Percentiles rank a stretch among this genome's conserved stretches.
phyloP scores from a whole-genome alignment of 2,113 vertebrate species.

The Cyprinodon brontotheroides region DNA sequence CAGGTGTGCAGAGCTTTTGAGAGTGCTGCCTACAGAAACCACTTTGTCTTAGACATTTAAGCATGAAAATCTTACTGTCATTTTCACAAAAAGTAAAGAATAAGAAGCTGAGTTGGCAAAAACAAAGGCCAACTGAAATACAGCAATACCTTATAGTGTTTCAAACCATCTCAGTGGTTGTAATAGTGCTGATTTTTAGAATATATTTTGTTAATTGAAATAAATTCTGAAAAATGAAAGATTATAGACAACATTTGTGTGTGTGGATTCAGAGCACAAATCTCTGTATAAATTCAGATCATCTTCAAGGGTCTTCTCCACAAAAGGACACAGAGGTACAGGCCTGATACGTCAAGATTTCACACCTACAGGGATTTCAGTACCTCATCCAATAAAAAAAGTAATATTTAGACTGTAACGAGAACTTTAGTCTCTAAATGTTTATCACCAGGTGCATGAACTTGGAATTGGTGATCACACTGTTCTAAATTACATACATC shows the following conservation, averaged over 20 bases:
- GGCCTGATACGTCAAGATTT: neutral
- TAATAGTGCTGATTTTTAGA: neutral
- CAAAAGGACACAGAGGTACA: neutral
- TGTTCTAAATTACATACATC: neutral
- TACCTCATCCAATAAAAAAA: neutral
- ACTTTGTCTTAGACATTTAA: slow-evolving; percentile 41
- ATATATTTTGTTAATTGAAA: neutral
- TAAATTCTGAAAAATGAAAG: neutral
- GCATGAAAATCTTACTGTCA: slow-evolving; percentile 30
- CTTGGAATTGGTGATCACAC: neutral
- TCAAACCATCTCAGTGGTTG: neutral
- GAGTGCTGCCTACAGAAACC: slow-evolving; percentile 34
- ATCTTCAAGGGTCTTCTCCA: neutral
- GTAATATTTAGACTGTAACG: neutral
- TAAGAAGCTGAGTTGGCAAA: slow-evolving; percentile 43
- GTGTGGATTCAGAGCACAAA: neutral
- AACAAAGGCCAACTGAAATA: slow-evolving; percentile 11
- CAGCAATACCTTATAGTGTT: neutral
- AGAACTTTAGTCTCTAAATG: neutral
- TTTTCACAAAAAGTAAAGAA: slow-evolving; percentile 35
- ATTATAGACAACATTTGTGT: neutral
- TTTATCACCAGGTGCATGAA: neutral
- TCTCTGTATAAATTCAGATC: neutral
- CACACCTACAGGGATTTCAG: neutral
- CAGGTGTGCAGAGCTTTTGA: slow-evolving; percentile 33